Conservation (phyloP, 2,113 vertebrate genomes). For the Porphyrio hochstetteri region DNA sequence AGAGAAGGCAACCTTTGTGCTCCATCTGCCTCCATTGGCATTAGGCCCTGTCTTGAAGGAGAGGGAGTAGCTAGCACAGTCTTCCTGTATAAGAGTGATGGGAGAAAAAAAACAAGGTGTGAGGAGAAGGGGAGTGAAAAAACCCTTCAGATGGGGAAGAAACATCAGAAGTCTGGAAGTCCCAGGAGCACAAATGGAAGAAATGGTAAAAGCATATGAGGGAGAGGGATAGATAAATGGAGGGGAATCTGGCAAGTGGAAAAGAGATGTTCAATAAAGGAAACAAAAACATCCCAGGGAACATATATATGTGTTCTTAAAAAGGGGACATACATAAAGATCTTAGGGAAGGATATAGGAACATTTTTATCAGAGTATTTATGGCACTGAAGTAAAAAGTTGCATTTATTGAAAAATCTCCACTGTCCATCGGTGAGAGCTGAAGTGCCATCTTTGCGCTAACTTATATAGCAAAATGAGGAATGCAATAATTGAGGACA, state of each 20-base stretch:
- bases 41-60: background rate
- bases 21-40: background rate
- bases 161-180: background rate
- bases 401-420: background rate
- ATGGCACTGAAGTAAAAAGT: background rate
- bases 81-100: background rate
- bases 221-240: background rate
- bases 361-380: background rate
- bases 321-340: background rate
- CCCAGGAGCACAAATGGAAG: background rate
- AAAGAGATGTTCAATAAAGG: background rate
- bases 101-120: background rate
- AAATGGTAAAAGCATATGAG: background rate
- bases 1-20: background rate
- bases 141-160: background rate
- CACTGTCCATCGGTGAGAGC: background rate
- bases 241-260: background rate
- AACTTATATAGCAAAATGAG: background rate
- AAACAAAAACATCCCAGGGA: background rate
- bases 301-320: background rate
- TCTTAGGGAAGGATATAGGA: background rate
- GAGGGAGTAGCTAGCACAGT: background rate
- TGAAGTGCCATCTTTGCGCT: background rate
- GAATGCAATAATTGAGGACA: background rate
- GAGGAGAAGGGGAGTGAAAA: background rate